Percentiles rank a stretch among this genome's conserved stretches.
These are phyloP conservation scores for Pedetes capensis DNA, from an alignment of 2,113 vertebrate species.

Conservation along the genomic window DNA sequence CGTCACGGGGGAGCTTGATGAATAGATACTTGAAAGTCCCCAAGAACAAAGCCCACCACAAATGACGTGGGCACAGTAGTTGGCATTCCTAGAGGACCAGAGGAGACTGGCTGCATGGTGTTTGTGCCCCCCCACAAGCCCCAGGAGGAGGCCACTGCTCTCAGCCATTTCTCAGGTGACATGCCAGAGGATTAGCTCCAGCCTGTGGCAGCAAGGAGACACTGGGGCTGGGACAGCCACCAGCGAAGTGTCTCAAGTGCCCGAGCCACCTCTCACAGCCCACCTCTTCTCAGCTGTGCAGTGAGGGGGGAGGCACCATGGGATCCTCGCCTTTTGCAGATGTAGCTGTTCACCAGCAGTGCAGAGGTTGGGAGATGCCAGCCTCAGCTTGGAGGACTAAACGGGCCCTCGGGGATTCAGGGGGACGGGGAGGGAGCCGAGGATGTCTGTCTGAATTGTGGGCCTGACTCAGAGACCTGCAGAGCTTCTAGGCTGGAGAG, in stretches of 20 bases:
- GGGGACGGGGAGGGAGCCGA: background rate
- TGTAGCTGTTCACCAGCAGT: background rate
- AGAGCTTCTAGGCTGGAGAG: background rate
- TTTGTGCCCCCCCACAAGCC: background rate
- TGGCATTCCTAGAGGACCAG: background rate
- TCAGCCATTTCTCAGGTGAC: background rate
- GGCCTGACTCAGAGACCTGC: background rate
- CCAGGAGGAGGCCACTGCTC: background rate
- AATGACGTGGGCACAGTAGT: too few species aligned
- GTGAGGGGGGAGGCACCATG: too few species aligned
- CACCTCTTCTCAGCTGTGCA: background rate
- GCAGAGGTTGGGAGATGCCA: background rate
- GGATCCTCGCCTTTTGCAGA: too few species aligned
- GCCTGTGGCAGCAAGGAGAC: background rate
- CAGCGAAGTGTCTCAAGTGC: too few species aligned
- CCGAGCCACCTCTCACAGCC: too few species aligned
- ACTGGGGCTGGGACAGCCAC: background rate
- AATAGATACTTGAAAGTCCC: background rate
- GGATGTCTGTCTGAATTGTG: background rate
- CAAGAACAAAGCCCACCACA: background rate
- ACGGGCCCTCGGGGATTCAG: too few species aligned
- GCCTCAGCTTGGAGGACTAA: background rate
- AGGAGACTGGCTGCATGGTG: accelerated
- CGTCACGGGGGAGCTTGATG: background rate
- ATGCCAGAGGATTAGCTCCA: background rate